These are phyloP conservation scores for Muntiacus reevesi DNA, from an alignment of 2,113 vertebrate species.

Conservation along the genomic window DNA sequence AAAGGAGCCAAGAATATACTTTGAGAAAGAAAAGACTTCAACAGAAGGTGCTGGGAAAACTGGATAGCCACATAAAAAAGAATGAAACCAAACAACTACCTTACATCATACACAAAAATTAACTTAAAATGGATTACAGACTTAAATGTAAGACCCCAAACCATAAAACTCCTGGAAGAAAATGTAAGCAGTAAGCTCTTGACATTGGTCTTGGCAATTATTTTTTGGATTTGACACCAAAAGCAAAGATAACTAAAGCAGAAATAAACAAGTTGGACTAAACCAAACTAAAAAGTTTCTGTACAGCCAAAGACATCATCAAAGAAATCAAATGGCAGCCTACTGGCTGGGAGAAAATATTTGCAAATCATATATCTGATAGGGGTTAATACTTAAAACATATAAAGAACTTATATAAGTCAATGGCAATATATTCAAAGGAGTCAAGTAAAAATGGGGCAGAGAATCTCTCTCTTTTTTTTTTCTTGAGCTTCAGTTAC, in stretches of 20 bases:
- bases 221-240: not conserved
- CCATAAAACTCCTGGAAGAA: not conserved
- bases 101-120: not conserved
- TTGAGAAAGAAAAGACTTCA: not conserved
- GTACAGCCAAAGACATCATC: not conserved
- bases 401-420: not conserved
- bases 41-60: not conserved
- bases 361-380: not conserved
- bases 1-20: not conserved
- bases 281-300: not conserved
- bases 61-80: not conserved
- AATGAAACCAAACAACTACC: not conserved
- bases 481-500: not conserved
- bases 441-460: not conserved
- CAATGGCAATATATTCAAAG: not conserved
- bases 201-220: not conserved
- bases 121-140: not conserved
- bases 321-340: not conserved
- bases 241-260: not conserved
- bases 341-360: not conserved
- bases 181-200: not conserved
- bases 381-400: not conserved
- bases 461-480: not conserved
- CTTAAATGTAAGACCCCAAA: not conserved
- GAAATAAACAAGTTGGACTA: not conserved